A percentile compares a stretch with the other conserved stretches of the same genome.
Conservation (phyloP, 2,888 invertebrate species). For the Dysmachus trigonus region DNA sequence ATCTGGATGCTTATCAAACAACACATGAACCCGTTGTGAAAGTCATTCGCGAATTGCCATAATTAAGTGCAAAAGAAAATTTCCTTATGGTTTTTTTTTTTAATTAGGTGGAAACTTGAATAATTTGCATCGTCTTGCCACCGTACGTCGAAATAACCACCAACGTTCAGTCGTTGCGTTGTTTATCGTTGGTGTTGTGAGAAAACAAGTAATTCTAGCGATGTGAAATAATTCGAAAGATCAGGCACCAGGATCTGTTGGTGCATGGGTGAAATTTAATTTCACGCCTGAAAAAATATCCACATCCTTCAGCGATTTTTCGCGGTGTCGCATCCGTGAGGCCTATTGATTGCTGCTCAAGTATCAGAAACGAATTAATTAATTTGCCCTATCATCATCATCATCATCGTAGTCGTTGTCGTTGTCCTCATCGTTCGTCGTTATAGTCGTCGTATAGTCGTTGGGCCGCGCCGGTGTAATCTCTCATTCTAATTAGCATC, state of each 20-base stretch:
- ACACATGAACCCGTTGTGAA: neutral
- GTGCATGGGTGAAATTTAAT: slow-evolving; percentile 3
- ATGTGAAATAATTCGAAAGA: neutral
- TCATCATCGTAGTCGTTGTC: neutral
- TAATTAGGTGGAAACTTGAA: neutral
- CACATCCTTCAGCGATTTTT: neutral
- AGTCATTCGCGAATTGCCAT: neutral
- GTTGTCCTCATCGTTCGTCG: neutral
- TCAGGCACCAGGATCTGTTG: neutral
- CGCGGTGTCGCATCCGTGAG: neutral
- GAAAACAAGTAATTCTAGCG: neutral
- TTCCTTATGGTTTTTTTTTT: neutral
- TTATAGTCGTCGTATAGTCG: neutral
- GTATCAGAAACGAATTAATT: slow-evolving; percentile 36
- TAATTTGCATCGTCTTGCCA: neutral
- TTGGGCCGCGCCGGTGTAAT: slow-evolving; percentile 12
- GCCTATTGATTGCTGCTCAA: slow-evolving; percentile 12
- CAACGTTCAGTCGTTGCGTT: neutral
- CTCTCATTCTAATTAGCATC: slow-evolving; percentile 32
- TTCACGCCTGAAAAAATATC: slow-evolving; percentile 10
- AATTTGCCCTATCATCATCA: neutral
- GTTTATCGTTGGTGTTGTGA: neutral
- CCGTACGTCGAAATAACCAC: neutral
- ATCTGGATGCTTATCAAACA: neutral
- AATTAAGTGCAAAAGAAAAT: neutral